phyloP scores from a whole-genome alignment of 2,113 vertebrate genomes.

The Gymnarchus niloticus region DNA sequence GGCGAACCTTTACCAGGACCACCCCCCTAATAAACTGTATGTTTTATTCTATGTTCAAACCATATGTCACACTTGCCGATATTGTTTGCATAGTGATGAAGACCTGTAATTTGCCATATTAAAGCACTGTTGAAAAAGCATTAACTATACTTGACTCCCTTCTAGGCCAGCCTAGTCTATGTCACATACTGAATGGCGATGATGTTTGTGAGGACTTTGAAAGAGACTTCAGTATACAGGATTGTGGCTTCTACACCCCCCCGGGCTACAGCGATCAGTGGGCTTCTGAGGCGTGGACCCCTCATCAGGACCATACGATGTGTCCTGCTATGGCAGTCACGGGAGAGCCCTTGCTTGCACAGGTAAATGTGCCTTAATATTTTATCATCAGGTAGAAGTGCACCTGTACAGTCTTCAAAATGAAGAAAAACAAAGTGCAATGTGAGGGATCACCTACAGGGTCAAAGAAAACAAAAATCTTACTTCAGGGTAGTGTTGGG shows the following conservation, averaged over 20 bases:
- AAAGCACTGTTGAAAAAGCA: not conserved
- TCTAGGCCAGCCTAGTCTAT: slow-evolving; percentile 84
- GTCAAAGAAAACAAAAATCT: no score
- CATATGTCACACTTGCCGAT: no score
- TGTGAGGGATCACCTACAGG: not conserved
- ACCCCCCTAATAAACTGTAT: no score
- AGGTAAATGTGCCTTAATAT: slow-evolving; percentile 56
- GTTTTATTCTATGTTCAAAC: no score
- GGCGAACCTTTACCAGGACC: no score
- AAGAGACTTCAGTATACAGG: slow-evolving; percentile 64
- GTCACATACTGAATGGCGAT: slow-evolving; percentile 79
- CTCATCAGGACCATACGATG: slow-evolving; percentile 66
- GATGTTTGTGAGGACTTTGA: slow-evolving; percentile 83
- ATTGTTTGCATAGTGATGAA: not conserved
- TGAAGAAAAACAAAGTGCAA: not conserved
- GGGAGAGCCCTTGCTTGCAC: slow-evolving; percentile 71
- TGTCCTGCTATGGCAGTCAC: slow-evolving; percentile 74
- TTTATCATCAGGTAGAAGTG: not conserved
- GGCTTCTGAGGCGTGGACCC: slow-evolving; percentile 70
- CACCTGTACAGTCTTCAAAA: not conserved
- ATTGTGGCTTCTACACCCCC: slow-evolving; percentile 80
- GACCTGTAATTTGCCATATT: not conserved
- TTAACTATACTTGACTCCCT: slow-evolving; percentile 30
- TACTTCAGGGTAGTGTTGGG: no score
- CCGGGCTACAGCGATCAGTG: slow-evolving; percentile 78